A percentile compares a stretch with the other conserved stretches of the same genome.
Conservation (phyloP, 2,888 invertebrate species). For the Octonoba sinensis region DNA sequence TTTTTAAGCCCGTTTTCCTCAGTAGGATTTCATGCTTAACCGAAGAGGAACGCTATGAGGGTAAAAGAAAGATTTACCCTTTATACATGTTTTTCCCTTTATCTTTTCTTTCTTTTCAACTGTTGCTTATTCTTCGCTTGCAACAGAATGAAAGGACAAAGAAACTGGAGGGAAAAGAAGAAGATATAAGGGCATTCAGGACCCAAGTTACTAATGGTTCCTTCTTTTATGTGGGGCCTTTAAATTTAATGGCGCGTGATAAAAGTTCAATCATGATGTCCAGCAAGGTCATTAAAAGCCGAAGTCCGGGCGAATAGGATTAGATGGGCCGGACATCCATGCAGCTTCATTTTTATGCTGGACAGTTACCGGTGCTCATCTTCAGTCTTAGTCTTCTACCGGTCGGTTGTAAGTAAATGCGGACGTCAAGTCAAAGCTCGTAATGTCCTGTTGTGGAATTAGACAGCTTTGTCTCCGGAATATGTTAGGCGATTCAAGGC, state of each 20-base stretch:
- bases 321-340: conserved; percentile 43
- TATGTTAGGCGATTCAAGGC: no score
- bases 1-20: conserved; percentile 36
- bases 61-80: conserved; percentile 27
- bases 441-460: no score
- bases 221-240: conserved; percentile 59
- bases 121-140: conserved; percentile 46
- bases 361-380: neutral
- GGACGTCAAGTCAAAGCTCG: neutral
- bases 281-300: conserved; percentile 58
- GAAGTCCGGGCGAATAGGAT: conserved; percentile 45
- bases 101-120: conserved; percentile 19
- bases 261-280: conserved; percentile 64
- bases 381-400: neutral
- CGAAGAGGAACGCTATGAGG: conserved; percentile 26
- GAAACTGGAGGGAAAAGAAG: conserved; percentile 14
- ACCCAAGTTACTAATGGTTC: conserved; percentile 41
- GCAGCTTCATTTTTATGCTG: conserved; percentile 38
- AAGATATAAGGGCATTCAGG: neutral
- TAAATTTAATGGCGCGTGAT: conserved; percentile 63
- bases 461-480: no score
- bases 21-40: conserved; percentile 58
- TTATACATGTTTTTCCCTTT: conserved; percentile 8
- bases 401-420: neutral
- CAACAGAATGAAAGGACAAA: conserved; percentile 22